A percentile compares a stretch with the other conserved stretches of the same genome.
phyloP scores from a whole-genome alignment of 2,797 vertebrate genomes.

The Chaenodraco wilsoni region DNA sequence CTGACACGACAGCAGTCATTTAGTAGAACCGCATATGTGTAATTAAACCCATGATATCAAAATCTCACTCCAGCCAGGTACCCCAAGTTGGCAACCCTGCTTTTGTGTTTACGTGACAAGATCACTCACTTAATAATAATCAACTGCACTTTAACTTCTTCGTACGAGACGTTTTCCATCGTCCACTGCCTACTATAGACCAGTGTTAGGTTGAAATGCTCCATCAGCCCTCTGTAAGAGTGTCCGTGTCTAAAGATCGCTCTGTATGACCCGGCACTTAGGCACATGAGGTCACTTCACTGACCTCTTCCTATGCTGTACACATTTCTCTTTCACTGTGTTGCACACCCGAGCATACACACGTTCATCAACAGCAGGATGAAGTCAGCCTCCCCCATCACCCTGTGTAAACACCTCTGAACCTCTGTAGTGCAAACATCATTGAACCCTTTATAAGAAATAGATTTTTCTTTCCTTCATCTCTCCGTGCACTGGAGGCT shows the following conservation, averaged over 20 bases:
- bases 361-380: conserved; percentile 36
- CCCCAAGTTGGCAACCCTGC: too few species aligned
- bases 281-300: conserved; percentile 9
- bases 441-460: conserved; percentile 46
- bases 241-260: background rate
- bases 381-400: conserved; percentile 38
- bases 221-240: background rate
- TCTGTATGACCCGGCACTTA: background rate
- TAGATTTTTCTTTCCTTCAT: conserved; percentile 44
- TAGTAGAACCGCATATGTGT: too few species aligned
- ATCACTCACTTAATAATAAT: too few species aligned
- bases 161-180: background rate
- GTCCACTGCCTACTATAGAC: background rate
- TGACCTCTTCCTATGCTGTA: conserved; percentile 12
- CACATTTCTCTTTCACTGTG: conserved; percentile 17
- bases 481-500: conserved; percentile 17
- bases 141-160: background rate
- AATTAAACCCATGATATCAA: too few species aligned
- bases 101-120: too few species aligned
- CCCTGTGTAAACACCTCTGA: conserved; percentile 41
- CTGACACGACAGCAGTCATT: too few species aligned
- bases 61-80: too few species aligned
- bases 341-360: conserved; percentile 27
- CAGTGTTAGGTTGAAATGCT: background rate
- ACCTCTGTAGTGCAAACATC: conserved; percentile 46